Conservation (phyloP, 2,113 vertebrate genomes). For the Prochilodus magdalenae region DNA sequence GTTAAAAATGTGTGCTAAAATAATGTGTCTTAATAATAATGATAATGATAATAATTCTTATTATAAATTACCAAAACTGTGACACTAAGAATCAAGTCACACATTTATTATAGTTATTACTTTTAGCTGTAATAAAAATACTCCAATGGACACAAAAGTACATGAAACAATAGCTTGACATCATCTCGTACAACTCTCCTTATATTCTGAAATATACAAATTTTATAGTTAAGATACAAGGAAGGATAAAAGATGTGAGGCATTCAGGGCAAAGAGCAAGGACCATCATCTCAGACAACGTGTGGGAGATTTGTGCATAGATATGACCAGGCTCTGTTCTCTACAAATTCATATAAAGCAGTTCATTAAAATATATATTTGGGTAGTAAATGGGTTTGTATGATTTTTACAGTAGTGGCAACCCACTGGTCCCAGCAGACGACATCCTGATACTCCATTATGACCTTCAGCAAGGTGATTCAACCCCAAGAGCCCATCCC, state of each 20-base stretch:
- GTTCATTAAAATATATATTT: neutral
- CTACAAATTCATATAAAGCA: neutral
- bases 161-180: neutral
- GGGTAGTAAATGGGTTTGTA: neutral
- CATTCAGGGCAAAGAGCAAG: conserved; percentile 58
- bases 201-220: neutral
- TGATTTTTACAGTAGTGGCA: no score
- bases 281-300: conserved; percentile 48
- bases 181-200: neutral
- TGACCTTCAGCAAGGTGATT: conserved; percentile 8
- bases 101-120: neutral
- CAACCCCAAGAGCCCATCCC: neutral
- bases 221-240: conserved; percentile 1
- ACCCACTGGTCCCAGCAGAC: neutral
- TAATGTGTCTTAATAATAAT: no score
- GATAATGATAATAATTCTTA: no score
- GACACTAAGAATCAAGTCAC: neutral
- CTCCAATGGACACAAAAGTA: no score
- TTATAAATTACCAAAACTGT: neutral
- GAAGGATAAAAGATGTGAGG: conserved; percentile 55
- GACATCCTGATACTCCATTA: conserved; percentile 3
- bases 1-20: no score
- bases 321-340: neutral
- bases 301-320: conserved; percentile 1
- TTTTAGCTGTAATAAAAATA: neutral